These are phyloP conservation scores for Melinaea menophilus DNA, from an alignment of 2,888 invertebrate species.

Conservation along the genomic window DNA sequence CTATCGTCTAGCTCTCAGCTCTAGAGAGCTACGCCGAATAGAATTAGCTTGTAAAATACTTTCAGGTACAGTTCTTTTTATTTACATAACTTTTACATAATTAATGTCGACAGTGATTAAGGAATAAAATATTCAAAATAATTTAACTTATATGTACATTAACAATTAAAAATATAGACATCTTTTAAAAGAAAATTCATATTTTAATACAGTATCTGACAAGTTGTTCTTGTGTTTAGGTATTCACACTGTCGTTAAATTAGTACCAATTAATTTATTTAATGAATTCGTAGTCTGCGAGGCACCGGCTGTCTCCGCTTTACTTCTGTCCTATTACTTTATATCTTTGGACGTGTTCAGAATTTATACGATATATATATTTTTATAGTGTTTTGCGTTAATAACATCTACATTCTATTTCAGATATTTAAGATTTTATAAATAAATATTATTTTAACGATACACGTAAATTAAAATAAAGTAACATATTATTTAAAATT, in stretches of 20 bases:
- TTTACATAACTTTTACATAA: too few relatives aligned
- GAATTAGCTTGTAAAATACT: too few relatives aligned
- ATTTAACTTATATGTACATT: not conserved
- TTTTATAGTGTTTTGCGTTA: conserved; percentile 30
- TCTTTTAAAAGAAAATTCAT: not conserved
- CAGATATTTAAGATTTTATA: too few relatives aligned
- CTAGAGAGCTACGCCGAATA: not conserved
- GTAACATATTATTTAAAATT: too few relatives aligned
- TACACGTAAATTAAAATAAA: too few relatives aligned
- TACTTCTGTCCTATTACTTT: conserved; percentile 70
- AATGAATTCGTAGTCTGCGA: conserved; percentile 65
- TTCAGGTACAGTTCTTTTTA: too few relatives aligned
- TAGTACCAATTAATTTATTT: conserved; percentile 71
- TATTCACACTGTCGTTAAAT: conserved; percentile 45
- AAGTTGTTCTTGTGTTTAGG: conserved; percentile 22
- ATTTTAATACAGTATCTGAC: conserved; percentile 4
- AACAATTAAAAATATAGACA: not conserved
- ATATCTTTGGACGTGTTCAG: conserved; percentile 69
- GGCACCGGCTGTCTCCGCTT: conserved; percentile 59
- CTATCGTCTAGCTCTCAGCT: not conserved
- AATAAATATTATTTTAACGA: too few relatives aligned
- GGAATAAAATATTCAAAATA: not conserved
- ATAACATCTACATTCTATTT: not conserved
- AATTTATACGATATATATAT: conserved; percentile 60
- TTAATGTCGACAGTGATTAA: too few relatives aligned